A percentile compares a stretch with the other conserved stretches of the same genome.
phyloP scores from a whole-genome alignment of 2,888 invertebrate genomes.

The Pantelozetes paolii region DNA sequence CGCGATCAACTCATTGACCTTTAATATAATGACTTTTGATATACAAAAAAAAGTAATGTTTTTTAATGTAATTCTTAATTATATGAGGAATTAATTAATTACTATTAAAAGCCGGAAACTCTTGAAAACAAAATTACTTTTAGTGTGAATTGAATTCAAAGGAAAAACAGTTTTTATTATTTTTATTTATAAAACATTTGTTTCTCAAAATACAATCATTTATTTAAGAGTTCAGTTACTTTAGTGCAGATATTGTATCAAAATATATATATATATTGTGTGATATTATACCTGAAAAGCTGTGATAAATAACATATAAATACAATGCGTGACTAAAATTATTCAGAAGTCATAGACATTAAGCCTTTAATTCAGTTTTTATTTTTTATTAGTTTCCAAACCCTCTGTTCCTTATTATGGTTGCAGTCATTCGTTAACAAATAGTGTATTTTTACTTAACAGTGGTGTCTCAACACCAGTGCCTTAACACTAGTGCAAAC shows the following conservation, averaged over 20 bases:
- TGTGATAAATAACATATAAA: slow-evolving; percentile 22
- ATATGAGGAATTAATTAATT: background rate
- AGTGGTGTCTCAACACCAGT: background rate
- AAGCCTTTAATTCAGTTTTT: background rate
- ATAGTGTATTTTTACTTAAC: background rate
- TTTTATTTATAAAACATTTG: too few relatives aligned
- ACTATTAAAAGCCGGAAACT: slow-evolving; percentile 10
- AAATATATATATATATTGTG: background rate
- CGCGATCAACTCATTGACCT: background rate
- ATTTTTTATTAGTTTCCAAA: background rate
- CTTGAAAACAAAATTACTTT: background rate
- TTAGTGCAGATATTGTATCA: background rate
- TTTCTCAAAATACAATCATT: background rate
- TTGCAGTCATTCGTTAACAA: background rate
- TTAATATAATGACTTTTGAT: background rate
- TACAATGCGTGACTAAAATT: slow-evolving; percentile 25
- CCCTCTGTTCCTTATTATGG: background rate
- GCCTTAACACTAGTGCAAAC: too few relatives aligned
- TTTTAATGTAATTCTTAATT: slow-evolving; percentile 12
- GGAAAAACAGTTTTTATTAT: too few relatives aligned
- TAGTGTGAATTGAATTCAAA: background rate
- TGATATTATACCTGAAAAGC: slow-evolving; percentile 20
- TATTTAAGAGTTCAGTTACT: background rate
- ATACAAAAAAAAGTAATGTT: background rate
- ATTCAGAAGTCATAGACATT: slow-evolving; percentile 3